A percentile compares a stretch with the other conserved stretches of the same genome.
Evolutionary conservation across 2,113 vertebrate species (phyloP).

Genomic region (Rhombomys opimus): DNA sequence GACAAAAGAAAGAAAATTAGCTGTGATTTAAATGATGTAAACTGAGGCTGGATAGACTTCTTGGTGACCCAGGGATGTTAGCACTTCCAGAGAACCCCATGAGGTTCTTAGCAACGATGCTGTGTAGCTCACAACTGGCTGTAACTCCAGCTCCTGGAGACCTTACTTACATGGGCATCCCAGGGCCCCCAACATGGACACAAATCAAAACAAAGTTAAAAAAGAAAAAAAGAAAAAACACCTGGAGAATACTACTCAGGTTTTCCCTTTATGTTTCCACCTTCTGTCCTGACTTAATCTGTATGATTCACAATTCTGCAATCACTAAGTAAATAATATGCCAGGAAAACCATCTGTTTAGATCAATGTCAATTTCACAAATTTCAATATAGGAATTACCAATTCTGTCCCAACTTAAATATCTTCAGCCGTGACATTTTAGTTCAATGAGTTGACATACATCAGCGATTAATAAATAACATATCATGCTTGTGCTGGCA

Average conservation of each 20-base stretch:
- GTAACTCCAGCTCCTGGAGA: neutral
- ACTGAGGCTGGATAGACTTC: neutral
- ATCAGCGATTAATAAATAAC: constrained; percentile 9
- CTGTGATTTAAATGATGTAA: neutral
- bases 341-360: constrained; percentile 40
- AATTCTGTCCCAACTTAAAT: constrained; percentile 17
- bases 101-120: too few species aligned
- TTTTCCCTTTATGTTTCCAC: neutral
- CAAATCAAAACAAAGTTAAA: neutral
- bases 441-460: neutral
- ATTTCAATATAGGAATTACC: constrained; percentile 51
- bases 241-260: neutral
- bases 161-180: neutral
- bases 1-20: neutral
- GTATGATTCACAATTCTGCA: constrained; percentile 60
- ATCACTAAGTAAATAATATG: neutral
- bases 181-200: neutral
- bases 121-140: neutral
- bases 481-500: neutral
- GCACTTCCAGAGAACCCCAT: too few species aligned
- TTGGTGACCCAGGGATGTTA: too few species aligned
- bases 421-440: constrained; percentile 17
- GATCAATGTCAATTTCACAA: constrained; percentile 23
- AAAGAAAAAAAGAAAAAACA: neutral
- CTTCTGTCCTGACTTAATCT: constrained; percentile 36